Evolutionary conservation across 2,113 vertebrate species (phyloP).

Genomic region (Halcyon senegalensis): DNA sequence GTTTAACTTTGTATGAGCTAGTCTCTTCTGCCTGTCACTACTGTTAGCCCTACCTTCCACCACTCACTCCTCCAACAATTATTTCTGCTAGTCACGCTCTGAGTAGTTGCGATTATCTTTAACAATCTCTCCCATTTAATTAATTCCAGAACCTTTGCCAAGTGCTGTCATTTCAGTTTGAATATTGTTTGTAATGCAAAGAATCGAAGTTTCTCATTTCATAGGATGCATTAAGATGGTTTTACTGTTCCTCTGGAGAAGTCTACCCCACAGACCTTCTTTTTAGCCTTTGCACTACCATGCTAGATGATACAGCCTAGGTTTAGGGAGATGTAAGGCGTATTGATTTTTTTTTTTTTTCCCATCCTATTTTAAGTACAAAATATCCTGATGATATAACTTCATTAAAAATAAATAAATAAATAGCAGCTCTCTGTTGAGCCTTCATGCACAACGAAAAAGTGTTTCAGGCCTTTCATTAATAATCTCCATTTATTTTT

Average conservation of each 20-base stretch:
- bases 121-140: not conserved
- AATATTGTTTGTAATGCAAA: not conserved
- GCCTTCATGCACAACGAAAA: not conserved
- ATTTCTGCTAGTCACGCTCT: not conserved
- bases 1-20: not conserved
- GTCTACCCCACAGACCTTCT: not conserved
- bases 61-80: not conserved
- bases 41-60: not conserved
- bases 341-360: not conserved
- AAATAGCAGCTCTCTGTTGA: not conserved
- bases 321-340: not conserved
- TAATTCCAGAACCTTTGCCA: not conserved
- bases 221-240: not conserved
- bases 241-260: not conserved
- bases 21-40: not conserved
- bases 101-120: not conserved
- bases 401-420: not conserved
- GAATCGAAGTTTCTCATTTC: not conserved
- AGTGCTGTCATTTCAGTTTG: not conserved
- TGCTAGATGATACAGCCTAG: not conserved
- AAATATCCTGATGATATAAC: not conserved
- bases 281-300: not conserved
- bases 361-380: not conserved
- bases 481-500: not conserved
- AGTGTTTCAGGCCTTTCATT: not conserved